Evolutionary conservation across 2,797 vertebrate species (phyloP), one percentile per base, ranked within the genome.

Genomic region (Aulostomus chinensis): DNA sequence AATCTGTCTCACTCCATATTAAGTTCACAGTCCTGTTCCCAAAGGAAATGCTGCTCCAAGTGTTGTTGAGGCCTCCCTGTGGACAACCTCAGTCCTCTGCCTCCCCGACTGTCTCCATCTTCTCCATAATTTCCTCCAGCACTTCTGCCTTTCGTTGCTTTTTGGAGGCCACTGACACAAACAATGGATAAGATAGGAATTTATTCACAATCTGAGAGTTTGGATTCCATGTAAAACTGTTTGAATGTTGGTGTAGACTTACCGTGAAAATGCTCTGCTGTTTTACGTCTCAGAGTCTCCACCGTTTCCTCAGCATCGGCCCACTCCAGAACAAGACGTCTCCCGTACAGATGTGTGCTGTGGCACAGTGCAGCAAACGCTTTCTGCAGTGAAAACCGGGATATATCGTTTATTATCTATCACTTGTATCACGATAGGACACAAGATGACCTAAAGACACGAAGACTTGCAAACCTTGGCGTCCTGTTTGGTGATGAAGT

Each of bases 401-500:
- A 4, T 1, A 50, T 9, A 10, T 7, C 29, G 16, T 18, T 50
- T 11, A 38, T 18, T 11, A 55, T 16, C 1, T 49, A n/a, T n/a
- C n/a, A n/a, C n/a, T n/a, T n/a, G n/a, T n/a, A n/a, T n/a, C n/a
- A n/a, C n/a, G n/a, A n/a, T n/a, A n/a, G n/a, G n/a, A n/a, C n/a
- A n/a, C n/a, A n/a, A n/a, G n/a, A n/a, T n/a, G n/a, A n/a, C n/a
- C n/a, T n/a, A n/a, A n/a, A n/a, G n/a, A n/a, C n/a, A n/a, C n/a
- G n/a, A n/a, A n/a, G n/a, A n/a, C 10, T 11, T 12, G 64, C 91
- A 88, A 73, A 99, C 97, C 94, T 98, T 98, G 1, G 97, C 97
- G 2, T 98, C 96, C 74, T 97, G 96, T 80, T 97, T 98, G 21
- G 96, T 99, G 71, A 99, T 55, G 58, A 98, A 99, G 87, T 99